These are phyloP conservation scores for Ophiodon elongatus DNA, from an alignment of 2,113 vertebrate genomes.

Conservation along the genomic window DNA sequence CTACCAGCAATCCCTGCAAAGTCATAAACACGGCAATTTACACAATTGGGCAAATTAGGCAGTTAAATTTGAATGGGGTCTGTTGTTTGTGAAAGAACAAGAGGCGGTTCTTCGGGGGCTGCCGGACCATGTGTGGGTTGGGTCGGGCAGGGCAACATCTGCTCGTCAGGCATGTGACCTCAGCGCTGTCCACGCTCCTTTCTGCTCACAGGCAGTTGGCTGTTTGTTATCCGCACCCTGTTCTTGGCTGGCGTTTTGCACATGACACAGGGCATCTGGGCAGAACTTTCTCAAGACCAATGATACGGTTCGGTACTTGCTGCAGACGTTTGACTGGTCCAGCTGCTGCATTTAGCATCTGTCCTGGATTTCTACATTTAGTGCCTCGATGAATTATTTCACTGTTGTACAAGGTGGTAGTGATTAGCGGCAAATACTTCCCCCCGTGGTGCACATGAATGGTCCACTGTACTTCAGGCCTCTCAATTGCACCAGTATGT, in stretches of 20 bases:
- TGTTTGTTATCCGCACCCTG: slow-evolving; percentile 44
- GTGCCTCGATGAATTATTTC: slow-evolving; percentile 50
- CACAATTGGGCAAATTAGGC: slow-evolving; percentile 44
- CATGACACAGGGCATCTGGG: slow-evolving; percentile 28
- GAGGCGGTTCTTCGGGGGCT: slow-evolving; percentile 34
- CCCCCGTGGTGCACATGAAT: slow-evolving; percentile 48
- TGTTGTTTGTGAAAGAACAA: slow-evolving; percentile 53
- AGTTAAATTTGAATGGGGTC: slow-evolving; percentile 39
- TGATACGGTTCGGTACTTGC: slow-evolving; percentile 18
- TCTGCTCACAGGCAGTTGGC: slow-evolving; percentile 53
- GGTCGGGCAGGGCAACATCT: slow-evolving; percentile 74
- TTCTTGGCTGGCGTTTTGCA: slow-evolving; percentile 20
- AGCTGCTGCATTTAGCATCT: slow-evolving; percentile 42
- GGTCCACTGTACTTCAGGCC: slow-evolving; percentile 48
- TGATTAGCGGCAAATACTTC: slow-evolving; percentile 61
- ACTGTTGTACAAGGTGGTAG: slow-evolving; percentile 62
- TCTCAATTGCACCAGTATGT: slow-evolving; percentile 59
- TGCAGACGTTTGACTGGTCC: slow-evolving; percentile 21
- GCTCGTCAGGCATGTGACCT: slow-evolving; percentile 72
- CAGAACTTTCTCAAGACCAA: slow-evolving; percentile 7
- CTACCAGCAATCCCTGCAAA: slow-evolving; percentile 1
- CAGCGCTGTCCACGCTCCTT: slow-evolving; percentile 46
- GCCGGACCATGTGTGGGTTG: slow-evolving; percentile 45
- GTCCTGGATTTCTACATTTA: slow-evolving; percentile 40
- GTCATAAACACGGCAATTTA: slow-evolving; percentile 52